Evolutionary conservation across 2,113 vertebrate species (phyloP).

Genomic region (Xenopus tropicalis): DNA sequence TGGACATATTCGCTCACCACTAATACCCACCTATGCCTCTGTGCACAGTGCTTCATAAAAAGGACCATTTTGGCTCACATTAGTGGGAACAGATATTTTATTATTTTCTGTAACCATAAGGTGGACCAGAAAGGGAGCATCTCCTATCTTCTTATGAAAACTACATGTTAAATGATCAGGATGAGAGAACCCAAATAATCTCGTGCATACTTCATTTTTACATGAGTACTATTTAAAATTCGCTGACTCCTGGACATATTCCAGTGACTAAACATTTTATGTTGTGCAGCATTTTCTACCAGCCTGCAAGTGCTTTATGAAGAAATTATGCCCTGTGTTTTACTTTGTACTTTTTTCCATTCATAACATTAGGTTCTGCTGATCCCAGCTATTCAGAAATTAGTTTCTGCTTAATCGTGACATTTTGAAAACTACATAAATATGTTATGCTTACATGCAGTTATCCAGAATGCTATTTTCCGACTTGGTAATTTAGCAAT

Average conservation of each 20-base stretch:
- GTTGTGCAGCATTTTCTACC: conserved; percentile 8
- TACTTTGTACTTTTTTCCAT: conserved; percentile 16
- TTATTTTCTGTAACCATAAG: too few relatives aligned
- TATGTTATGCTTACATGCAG: conserved; percentile 18
- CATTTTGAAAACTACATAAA: conserved; percentile 33
- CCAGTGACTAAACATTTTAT: conserved; percentile 20
- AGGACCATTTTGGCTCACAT: too few relatives aligned
- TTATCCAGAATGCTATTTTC: conserved; percentile 37
- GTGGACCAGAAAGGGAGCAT: too few relatives aligned
- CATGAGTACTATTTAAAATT: conserved; percentile 39
- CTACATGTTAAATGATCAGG: too few relatives aligned
- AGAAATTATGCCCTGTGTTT: conserved; percentile 25
- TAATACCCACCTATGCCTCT: too few relatives aligned
- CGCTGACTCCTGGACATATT: conserved; percentile 23
- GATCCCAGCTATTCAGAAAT: conserved; percentile 31
- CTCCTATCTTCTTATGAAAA: too few relatives aligned
- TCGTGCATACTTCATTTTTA: neutral
- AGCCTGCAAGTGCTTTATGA: conserved; percentile 20
- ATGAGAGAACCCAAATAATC: too few relatives aligned
- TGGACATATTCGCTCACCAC: too few relatives aligned
- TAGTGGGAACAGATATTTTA: too few relatives aligned
- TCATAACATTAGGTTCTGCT: conserved; percentile 30
- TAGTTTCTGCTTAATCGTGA: conserved; percentile 40
- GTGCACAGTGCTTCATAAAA: too few relatives aligned
- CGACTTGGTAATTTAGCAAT: conserved; percentile 32